Evolutionary conservation across 2,888 invertebrate species (phyloP), one percentile per base, ranked within the genome.

Genomic region (Heterodera filipjevi): DNA sequence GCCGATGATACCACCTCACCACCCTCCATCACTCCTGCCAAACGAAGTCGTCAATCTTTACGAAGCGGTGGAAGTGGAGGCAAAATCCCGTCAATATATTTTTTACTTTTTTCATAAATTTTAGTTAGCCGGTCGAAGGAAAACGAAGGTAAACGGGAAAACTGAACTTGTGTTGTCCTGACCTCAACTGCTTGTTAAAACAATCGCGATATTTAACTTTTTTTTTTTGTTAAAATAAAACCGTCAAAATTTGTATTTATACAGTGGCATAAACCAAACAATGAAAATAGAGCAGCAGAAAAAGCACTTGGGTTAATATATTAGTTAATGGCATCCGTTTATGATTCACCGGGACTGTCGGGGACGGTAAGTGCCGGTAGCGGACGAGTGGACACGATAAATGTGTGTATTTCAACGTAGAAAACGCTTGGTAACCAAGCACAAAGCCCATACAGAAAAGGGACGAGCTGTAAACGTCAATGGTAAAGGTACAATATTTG

Each of bases 371-470:
- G 35, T 5, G 35, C 68, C 22, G 81, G 79, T n/a, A 83, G 73
- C 39, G 85, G 80, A 12, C 80, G 71, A 19, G 83, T 83, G 27
- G 86, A 84, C 30, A 87, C 82, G 66, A 87, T 82, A 12, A 84
- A 81, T 16, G 88, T 75, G 49, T 85, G 84, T 32, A 87, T 79
- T 79, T 87, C 87, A 49, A 88, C 83, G 79, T 83, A 82, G 77
- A 87, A 84, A 27, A 83, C 85, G 76, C 81, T 82, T 14, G 85
- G 83, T 49, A 85, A 79, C 74, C 81, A 81, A 16, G 84, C 82
- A 44, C 83, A 75, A 59, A 86, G 80, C 72, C 82, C 82, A 81
- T 81, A 85, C 12, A 87, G 81, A 35, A 85, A 81, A 10, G 87
- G 87, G 46, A 87, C 79, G 33, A 87, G 76, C 85, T 87, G 83